These are phyloP conservation scores for Cylindroiulus punctatus DNA, from an alignment of 2,888 invertebrate species.

Conservation along the genomic window DNA sequence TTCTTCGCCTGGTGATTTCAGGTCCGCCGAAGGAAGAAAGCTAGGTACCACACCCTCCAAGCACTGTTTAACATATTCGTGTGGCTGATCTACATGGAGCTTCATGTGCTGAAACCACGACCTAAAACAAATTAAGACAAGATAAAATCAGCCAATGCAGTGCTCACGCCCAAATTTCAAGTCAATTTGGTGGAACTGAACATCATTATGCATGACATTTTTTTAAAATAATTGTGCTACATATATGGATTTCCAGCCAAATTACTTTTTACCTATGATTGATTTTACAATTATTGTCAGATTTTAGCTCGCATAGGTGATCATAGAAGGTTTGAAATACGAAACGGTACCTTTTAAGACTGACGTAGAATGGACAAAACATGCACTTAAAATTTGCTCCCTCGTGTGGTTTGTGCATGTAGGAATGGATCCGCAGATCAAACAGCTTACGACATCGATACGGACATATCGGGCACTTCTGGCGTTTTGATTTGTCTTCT, in stretches of 20 bases:
- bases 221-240: no score
- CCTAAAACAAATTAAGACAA: constrained; percentile 60
- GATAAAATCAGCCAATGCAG: not conserved
- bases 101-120: constrained; percentile 75
- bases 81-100: constrained; percentile 73
- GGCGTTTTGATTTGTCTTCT: constrained; percentile 54
- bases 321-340: not conserved
- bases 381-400: constrained; percentile 81
- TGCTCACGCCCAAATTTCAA: no score
- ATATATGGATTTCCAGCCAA: no score
- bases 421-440: constrained; percentile 73
- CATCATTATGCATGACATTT: no score
- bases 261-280: no score
- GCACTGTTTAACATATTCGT: constrained; percentile 57
- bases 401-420: constrained; percentile 74
- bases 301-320: no score
- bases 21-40: constrained; percentile 17
- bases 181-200: no score
- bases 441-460: constrained; percentile 73
- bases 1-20: not conserved
- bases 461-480: constrained; percentile 77
- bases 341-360: constrained; percentile 72
- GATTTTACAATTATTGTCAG: no score
- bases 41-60: constrained; percentile 26
- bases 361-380: constrained; percentile 82